These are phyloP conservation scores for Tricholauxania praeusta DNA, from an alignment of 2,888 invertebrate genomes.

Conservation along the genomic window DNA sequence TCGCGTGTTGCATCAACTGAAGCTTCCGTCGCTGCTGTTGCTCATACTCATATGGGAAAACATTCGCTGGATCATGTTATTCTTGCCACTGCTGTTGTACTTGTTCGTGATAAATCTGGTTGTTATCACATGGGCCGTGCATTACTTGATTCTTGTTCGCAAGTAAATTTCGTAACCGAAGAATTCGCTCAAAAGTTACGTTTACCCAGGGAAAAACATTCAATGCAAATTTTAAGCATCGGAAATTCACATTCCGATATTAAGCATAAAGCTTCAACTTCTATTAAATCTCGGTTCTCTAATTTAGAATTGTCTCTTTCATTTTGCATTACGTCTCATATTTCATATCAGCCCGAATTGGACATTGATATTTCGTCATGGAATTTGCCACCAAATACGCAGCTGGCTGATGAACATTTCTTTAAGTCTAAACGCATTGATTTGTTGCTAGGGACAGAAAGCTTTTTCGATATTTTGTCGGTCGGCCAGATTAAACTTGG, in stretches of 20 bases:
- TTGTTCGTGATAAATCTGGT: background rate
- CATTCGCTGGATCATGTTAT: background rate
- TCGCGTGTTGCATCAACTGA: too few relatives aligned
- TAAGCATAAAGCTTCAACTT: constrained; percentile 30
- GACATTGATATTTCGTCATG: constrained; percentile 41
- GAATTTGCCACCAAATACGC: too few relatives aligned
- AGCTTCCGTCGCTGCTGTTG: too few relatives aligned
- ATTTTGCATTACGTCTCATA: constrained; percentile 43
- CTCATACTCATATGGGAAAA: background rate
- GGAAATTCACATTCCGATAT: constrained; percentile 27
- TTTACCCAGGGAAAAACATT: background rate
- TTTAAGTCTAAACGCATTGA: constrained; percentile 39
- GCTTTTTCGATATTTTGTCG: constrained; percentile 23
- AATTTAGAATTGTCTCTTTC: constrained; percentile 39
- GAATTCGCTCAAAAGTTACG: background rate
- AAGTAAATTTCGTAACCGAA: background rate
- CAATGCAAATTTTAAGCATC: background rate
- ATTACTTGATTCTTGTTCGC: background rate
- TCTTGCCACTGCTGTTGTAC: background rate
- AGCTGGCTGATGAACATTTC: too few relatives aligned
- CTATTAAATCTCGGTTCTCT: constrained; percentile 39
- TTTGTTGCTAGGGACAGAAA: constrained; percentile 45
- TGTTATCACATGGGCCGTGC: background rate
- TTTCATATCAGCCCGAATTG: constrained; percentile 46
- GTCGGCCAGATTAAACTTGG: constrained; percentile 32